Evolutionary conservation across 2,113 vertebrate species (phyloP).

Genomic region (Hassar affinis): DNA sequence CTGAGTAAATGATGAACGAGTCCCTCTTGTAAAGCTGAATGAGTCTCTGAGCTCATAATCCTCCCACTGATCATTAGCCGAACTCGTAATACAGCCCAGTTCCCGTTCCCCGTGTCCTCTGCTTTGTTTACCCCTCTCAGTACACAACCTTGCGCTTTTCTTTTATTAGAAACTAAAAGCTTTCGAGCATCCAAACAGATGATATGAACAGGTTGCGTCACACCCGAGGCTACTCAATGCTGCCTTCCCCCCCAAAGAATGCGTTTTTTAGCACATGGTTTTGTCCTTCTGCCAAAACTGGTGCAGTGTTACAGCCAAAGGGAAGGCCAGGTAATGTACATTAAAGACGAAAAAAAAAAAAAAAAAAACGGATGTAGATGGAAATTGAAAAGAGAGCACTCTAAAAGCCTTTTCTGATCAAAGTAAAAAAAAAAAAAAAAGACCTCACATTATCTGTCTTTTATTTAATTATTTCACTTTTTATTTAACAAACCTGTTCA

Average conservation of each 20-base stretch:
- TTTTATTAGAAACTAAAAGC: slow-evolving; percentile 25
- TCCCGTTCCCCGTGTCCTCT: slow-evolving; percentile 44
- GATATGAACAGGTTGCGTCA: slow-evolving; percentile 23
- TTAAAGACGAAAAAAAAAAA: neutral
- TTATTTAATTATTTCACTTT: neutral
- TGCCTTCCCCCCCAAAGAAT: neutral
- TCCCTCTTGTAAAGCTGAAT: slow-evolving; percentile 55
- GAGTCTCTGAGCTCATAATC: slow-evolving; percentile 58
- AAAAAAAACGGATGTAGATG: neutral
- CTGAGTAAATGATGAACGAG: slow-evolving; percentile 63
- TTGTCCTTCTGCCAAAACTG: slow-evolving; percentile 3
- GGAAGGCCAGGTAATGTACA: neutral
- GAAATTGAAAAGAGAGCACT: neutral
- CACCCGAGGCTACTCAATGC: neutral
- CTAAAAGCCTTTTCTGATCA: neutral
- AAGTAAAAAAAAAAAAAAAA: neutral
- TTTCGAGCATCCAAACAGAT: neutral
- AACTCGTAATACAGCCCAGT: slow-evolving; percentile 53
- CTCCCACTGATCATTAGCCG: slow-evolving; percentile 34
- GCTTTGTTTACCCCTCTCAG: slow-evolving; percentile 43
- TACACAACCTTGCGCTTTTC: slow-evolving; percentile 11
- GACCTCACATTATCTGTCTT: neutral
- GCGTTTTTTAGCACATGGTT: neutral
- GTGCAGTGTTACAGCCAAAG: slow-evolving; percentile 12
- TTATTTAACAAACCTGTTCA: neutral